These are phyloP conservation scores for Neofelis nebulosa DNA, from an alignment of 2,113 vertebrate species.

Conservation along the genomic window DNA sequence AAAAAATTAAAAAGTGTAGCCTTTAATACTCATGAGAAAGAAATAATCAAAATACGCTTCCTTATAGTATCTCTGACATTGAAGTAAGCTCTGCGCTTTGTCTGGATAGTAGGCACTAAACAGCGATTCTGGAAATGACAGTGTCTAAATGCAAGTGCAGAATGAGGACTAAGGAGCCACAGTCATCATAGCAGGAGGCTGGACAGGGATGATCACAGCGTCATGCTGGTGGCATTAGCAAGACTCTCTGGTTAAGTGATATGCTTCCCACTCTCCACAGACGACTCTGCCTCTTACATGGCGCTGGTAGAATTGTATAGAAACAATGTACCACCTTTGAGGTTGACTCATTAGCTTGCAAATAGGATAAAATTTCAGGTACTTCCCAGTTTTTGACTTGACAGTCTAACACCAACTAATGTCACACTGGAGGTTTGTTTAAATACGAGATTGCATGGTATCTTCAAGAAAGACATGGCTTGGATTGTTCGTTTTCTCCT, in stretches of 20 bases:
- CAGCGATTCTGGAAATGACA: not conserved
- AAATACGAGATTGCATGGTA: not conserved
- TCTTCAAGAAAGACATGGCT: not conserved
- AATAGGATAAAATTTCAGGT: not conserved
- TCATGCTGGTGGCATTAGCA: not conserved
- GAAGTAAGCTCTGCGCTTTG: not conserved
- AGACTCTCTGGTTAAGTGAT: not conserved
- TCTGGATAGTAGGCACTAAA: not conserved
- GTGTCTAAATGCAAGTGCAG: not conserved
- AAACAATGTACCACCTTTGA: not conserved
- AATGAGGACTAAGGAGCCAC: not conserved
- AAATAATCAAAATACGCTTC: not conserved
- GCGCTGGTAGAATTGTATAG: not conserved
- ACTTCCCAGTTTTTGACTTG: not conserved
- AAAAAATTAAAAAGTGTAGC: not conserved
- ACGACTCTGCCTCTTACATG: not conserved
- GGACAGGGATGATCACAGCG: not conserved
- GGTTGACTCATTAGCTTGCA: not conserved
- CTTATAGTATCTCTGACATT: not conserved
- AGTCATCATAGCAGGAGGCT: not conserved
- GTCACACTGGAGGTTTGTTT: not conserved
- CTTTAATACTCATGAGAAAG: conserved; percentile 9
- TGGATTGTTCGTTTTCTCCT: not conserved
- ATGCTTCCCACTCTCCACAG: not conserved
- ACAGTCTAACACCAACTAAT: not conserved